phyloP scores from a whole-genome alignment of 2,888 invertebrate species.

The Bibio marci region DNA sequence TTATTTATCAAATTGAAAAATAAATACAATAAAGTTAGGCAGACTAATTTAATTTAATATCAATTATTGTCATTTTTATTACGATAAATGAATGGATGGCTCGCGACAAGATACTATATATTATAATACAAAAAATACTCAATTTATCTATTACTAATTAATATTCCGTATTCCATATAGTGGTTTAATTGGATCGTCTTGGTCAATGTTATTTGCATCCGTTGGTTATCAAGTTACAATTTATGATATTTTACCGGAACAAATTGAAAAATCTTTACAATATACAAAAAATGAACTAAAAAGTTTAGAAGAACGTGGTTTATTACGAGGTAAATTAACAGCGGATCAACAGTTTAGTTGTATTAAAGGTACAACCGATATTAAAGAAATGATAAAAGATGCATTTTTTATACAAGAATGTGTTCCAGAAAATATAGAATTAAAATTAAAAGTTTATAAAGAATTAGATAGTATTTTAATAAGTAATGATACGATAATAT shows the following conservation, averaged over 20 bases:
- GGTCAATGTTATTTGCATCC: slow-evolving; percentile 92
- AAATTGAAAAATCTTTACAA: slow-evolving; percentile 52
- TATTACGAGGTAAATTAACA: slow-evolving; percentile 57
- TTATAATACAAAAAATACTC: too few species aligned
- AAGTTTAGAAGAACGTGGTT: slow-evolving; percentile 47
- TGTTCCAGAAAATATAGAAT: slow-evolving; percentile 72
- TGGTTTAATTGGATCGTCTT: slow-evolving; percentile 88
- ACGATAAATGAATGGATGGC: too few species aligned
- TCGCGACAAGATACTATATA: too few species aligned
- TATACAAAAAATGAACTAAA: slow-evolving; percentile 58
- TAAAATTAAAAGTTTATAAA: slow-evolving; percentile 66
- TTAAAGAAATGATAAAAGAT: slow-evolving; percentile 53
- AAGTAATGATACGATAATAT: slow-evolving; percentile 59
- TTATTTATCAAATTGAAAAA: too few species aligned
- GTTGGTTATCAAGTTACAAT: slow-evolving; percentile 78
- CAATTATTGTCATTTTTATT: too few species aligned
- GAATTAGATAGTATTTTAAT: slow-evolving; percentile 56
- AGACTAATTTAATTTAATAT: too few species aligned
- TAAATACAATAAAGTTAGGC: too few species aligned
- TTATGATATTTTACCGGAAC: slow-evolving; percentile 65
- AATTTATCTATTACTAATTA: too few species aligned
- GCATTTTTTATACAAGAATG: slow-evolving; percentile 84
- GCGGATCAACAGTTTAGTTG: slow-evolving; percentile 59
- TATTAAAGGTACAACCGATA: slow-evolving; percentile 52
- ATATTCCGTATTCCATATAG: too few species aligned